Conservation (phyloP, 1,140 invertebrate species). For the Polypedilum pembai region DNA sequence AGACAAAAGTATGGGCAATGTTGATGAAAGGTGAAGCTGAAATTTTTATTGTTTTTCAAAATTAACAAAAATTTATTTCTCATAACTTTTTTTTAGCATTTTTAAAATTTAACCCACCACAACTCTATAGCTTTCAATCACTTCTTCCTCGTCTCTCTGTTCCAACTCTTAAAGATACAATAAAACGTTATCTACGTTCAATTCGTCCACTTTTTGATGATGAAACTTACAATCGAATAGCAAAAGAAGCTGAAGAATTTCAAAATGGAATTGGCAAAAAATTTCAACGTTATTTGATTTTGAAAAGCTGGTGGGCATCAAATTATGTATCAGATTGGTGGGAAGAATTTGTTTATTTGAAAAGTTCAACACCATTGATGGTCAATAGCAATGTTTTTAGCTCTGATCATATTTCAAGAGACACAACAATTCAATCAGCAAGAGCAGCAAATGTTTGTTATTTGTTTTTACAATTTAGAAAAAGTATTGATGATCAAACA, state of each 20-base stretch:
- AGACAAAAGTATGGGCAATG: background rate
- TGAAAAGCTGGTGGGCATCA: slow-evolving; percentile 52
- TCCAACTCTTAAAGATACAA: background rate
- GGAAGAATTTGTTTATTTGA: slow-evolving; percentile 95
- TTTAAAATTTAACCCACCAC: background rate
- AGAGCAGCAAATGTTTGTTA: slow-evolving; percentile 79
- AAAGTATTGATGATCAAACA: slow-evolving; percentile 81
- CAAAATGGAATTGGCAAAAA: slow-evolving; percentile 3
- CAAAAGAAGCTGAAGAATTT: background rate
- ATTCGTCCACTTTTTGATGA: background rate
- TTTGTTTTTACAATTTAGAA: slow-evolving; percentile 70
- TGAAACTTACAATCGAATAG: background rate
- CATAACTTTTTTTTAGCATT: background rate
- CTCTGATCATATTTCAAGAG: slow-evolving; percentile 74
- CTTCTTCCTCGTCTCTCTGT: background rate
- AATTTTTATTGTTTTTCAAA: no score
- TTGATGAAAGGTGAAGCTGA: background rate
- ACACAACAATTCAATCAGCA: slow-evolving; percentile 71
- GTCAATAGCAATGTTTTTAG: slow-evolving; percentile 96
- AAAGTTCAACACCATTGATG: slow-evolving; percentile 85
- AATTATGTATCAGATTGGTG: slow-evolving; percentile 97
- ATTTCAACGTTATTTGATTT: background rate
- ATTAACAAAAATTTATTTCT: no score
- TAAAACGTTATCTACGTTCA: background rate
- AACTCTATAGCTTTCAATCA: slow-evolving; percentile 5